Percentiles rank a stretch among this genome's conserved stretches.
Conservation (phyloP, 2,113 vertebrate species). For the Mixornis gularis region DNA sequence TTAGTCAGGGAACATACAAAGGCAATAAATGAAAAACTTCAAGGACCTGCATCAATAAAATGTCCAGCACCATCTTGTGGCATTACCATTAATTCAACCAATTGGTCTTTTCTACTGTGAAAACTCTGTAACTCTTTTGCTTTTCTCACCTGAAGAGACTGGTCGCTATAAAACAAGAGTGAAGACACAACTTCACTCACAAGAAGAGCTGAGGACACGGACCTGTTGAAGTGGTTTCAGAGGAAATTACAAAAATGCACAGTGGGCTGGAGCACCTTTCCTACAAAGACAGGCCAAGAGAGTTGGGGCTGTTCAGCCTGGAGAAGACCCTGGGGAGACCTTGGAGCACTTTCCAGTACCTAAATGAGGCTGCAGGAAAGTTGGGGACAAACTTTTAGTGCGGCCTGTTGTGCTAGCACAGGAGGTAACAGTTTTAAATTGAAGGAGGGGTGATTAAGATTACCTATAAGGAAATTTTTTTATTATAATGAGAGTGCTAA, state of each 20-base stretch:
- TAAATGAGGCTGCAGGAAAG: not conserved
- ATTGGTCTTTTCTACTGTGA: not conserved
- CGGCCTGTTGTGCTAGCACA: not conserved
- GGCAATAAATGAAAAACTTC: not conserved
- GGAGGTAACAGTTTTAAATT: not conserved
- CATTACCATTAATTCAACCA: not conserved
- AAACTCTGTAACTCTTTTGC: not conserved
- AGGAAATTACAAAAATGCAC: not conserved
- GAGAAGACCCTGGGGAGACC: not conserved
- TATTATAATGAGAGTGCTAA: not conserved
- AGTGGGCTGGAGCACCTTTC: not conserved
- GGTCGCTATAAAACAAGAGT: not conserved
- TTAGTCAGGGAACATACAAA: not conserved
- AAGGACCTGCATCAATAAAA: not conserved
- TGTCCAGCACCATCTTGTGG: slow-evolving; percentile 49
- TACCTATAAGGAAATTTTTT: too few species aligned
- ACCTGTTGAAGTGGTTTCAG: not conserved
- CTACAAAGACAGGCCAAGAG: not conserved
- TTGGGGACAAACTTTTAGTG: not conserved
- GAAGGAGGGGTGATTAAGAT: not conserved
- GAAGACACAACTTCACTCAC: not conserved
- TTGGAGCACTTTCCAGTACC: not conserved
- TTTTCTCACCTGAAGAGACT: not conserved
- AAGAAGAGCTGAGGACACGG: not conserved
- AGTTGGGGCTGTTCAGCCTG: not conserved